Conservation (phyloP, 1,140 invertebrate species). For the Melitaea cinxia region DNA sequence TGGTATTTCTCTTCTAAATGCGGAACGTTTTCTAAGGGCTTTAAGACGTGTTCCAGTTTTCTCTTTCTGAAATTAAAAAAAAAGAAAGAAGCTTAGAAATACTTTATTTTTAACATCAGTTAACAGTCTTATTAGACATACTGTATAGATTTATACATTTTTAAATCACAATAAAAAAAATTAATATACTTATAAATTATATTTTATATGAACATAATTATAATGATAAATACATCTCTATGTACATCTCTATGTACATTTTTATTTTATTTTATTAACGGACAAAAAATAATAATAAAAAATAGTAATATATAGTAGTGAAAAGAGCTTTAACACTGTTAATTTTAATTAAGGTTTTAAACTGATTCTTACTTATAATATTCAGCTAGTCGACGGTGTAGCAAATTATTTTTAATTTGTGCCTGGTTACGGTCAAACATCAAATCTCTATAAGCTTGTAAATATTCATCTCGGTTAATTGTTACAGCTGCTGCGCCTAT, state of each 20-base stretch:
- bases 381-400: slow-evolving; percentile 68
- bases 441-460: slow-evolving; percentile 64
- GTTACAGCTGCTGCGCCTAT: slow-evolving; percentile 46
- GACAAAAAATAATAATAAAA: too few species aligned
- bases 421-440: slow-evolving; percentile 54
- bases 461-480: slow-evolving; percentile 64
- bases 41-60: slow-evolving; percentile 71
- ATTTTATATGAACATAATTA: too few species aligned
- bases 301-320: too few species aligned
- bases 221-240: too few species aligned
- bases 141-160: too few species aligned
- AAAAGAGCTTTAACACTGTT: too few species aligned
- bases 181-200: too few species aligned
- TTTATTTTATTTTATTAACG: too few species aligned
- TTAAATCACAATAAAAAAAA: too few species aligned
- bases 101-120: too few species aligned
- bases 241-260: too few species aligned
- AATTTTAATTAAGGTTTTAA: neutral
- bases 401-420: slow-evolving; percentile 67
- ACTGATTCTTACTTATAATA: slow-evolving; percentile 62
- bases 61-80: slow-evolving; percentile 57
- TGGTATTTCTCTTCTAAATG: slow-evolving; percentile 75
- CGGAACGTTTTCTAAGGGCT: slow-evolving; percentile 54
- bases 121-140: too few species aligned
- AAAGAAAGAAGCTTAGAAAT: neutral